phyloP scores from a whole-genome alignment of 2,888 invertebrate genomes.

The Spodoptera littoralis region DNA sequence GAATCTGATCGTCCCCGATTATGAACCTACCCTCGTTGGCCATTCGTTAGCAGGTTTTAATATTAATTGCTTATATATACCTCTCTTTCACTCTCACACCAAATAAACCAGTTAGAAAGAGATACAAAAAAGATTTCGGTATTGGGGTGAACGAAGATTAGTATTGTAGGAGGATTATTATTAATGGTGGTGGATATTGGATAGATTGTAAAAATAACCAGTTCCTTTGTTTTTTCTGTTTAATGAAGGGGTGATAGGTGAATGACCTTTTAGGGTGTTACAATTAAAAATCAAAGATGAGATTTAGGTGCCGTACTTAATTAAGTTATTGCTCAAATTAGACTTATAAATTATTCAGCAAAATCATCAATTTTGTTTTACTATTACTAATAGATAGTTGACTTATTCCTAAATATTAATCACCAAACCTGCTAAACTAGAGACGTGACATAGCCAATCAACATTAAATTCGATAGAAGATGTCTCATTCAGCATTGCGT shows the following conservation, averaged over 20 bases:
- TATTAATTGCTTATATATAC: conserved; percentile 55
- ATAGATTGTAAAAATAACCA: conserved; percentile 42
- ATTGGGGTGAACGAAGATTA: conserved; percentile 53
- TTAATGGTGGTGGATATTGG: conserved; percentile 28
- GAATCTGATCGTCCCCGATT: conserved; percentile 58
- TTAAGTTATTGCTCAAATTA: too few relatives aligned
- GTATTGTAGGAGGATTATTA: conserved; percentile 47
- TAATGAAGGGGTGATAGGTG: conserved; percentile 25
- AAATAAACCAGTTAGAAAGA: conserved; percentile 5
- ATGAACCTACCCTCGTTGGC: conserved; percentile 50
- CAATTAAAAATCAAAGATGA: neutral
- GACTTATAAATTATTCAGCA: too few relatives aligned
- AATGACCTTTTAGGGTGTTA: neutral
- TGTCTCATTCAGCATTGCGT: too few relatives aligned
- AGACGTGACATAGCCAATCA: too few relatives aligned
- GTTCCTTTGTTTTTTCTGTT: conserved; percentile 14
- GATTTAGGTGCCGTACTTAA: too few relatives aligned
- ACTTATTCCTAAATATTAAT: too few relatives aligned
- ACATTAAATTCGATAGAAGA: too few relatives aligned
- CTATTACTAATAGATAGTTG: too few relatives aligned
- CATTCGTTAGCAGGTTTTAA: conserved; percentile 60
- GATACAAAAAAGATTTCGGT: conserved; percentile 28
- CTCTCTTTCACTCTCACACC: conserved; percentile 27
- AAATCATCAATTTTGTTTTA: too few relatives aligned
- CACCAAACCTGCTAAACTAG: too few relatives aligned